Evolutionary conservation across 2,888 invertebrate genomes (phyloP), one percentile per base, ranked within the genome.

Genomic region (Gastrophysa polygoni): DNA sequence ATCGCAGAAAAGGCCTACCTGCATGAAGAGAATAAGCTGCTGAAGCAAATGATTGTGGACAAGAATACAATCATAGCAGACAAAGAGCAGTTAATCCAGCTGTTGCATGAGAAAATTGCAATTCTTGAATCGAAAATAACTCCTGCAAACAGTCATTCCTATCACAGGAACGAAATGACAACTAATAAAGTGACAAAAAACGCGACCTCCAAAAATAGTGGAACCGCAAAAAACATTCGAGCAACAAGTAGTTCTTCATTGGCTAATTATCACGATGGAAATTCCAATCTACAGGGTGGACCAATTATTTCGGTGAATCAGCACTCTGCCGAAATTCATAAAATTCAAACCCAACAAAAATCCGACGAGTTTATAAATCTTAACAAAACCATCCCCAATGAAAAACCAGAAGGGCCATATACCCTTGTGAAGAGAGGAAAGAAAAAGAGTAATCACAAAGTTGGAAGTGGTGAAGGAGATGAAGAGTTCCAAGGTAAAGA

Each of bases 11-110:
- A 18, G 44, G 8, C 16, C 44, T 8, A 24, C 17, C 43, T 44
- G 1, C 43, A 38, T n/a, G 55, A 55, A 44, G 44, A 44, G 21
- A 55, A n/a, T n/a, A n/a, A n/a, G n/a, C n/a, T n/a, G n/a, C n/a
- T n/a, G n/a, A n/a, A n/a, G n/a, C n/a, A n/a, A 21, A 54, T 43
- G 16, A 3, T 54, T n/a, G 24, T 14, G 3, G 54, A 54, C 18
- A 54, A 54, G 24, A 24, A 55, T 21, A 20, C 10, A 8, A 55
- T 55, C 14, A 55, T 55, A n/a, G 14, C 21, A 6, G 55, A 55
- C 24, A 55, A 55, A 43, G 38, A 20, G 5, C 18, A 54, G n/a
- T n/a, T n/a, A n/a, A n/a, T n/a, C n/a, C n/a, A n/a, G n/a, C n/a
- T n/a, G n/a, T n/a, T n/a, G n/a, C n/a, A n/a, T n/a, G n/a, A n/a